phyloP scores from a whole-genome alignment of 2,888 invertebrate genomes.

The Sympetrum striolatum region DNA sequence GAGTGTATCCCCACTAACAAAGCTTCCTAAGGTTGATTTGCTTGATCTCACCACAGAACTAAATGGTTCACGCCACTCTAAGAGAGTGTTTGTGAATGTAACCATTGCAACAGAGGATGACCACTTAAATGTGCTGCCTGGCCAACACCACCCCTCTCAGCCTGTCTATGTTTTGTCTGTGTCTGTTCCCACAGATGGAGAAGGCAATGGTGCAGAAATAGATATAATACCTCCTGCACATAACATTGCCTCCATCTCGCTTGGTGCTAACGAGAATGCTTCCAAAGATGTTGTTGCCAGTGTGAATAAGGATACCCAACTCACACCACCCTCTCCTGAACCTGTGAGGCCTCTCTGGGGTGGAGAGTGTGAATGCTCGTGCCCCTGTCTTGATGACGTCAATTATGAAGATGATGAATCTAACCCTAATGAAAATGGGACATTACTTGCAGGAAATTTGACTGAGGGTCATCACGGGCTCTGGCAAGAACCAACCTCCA shows the following conservation, averaged over 20 bases:
- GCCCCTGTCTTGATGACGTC: constrained; percentile 63
- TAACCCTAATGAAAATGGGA: constrained; percentile 7
- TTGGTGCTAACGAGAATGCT: constrained; percentile 45
- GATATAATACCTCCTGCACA: constrained; percentile 56
- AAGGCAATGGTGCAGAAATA: constrained; percentile 64
- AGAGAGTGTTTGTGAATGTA: constrained; percentile 80
- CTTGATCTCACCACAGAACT: constrained; percentile 46
- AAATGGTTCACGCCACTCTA: constrained; percentile 54
- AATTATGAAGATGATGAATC: neutral
- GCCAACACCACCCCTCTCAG: constrained; percentile 61
- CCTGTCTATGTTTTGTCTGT: constrained; percentile 81
- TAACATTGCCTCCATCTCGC: constrained; percentile 47
- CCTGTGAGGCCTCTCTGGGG: constrained; percentile 46
- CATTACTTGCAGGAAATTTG: constrained; percentile 46
- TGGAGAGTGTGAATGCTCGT: constrained; percentile 71
- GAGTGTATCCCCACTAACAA: constrained; percentile 18
- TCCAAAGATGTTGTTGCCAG: constrained; percentile 11
- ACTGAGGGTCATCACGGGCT: constrained; percentile 48
- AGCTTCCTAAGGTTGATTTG: constrained; percentile 47
- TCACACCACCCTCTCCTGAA: constrained; percentile 36
- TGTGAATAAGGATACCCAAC: constrained; percentile 37
- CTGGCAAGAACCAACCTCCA: constrained; percentile 49
- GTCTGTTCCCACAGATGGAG: constrained; percentile 74
- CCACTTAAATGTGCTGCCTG: constrained; percentile 47
- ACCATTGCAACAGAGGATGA: constrained; percentile 78